Conservation (phyloP, 2,888 invertebrate genomes). For the Folsomia candida region DNA sequence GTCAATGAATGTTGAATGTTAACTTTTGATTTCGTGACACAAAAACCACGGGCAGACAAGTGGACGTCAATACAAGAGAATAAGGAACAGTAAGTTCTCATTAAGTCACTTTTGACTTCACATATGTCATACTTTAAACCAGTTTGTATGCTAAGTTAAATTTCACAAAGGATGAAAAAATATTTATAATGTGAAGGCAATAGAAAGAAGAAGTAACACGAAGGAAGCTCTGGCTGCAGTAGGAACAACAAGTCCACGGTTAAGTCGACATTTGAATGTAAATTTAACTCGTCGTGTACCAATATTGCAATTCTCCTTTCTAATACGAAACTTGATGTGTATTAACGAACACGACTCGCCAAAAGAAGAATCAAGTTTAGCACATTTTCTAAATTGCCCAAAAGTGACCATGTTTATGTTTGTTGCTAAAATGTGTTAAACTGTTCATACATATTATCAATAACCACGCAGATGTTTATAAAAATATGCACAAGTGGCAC, state of each 20-base stretch:
- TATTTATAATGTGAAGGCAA: background rate
- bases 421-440: too few relatives aligned
- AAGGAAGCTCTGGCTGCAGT: background rate
- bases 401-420: too few relatives aligned
- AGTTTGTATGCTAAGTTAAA: background rate
- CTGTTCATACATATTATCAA: too few relatives aligned
- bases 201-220: too few relatives aligned
- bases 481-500: too few relatives aligned
- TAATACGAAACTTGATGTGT: background rate
- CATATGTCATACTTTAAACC: background rate
- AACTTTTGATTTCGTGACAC: conserved; percentile 15
- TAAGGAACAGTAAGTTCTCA: background rate
- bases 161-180: background rate
- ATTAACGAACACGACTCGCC: too few relatives aligned
- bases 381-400: too few relatives aligned
- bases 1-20: background rate
- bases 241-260: background rate
- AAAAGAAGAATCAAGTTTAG: background rate
- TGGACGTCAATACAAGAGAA: background rate
- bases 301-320: background rate
- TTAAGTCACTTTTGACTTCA: background rate
- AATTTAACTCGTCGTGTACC: background rate
- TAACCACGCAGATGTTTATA: too few relatives aligned
- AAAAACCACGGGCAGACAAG: conserved; percentile 1
- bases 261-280: background rate